Conservation (phyloP, 1,140 invertebrate genomes). For the Steinernema feltiae region DNA sequence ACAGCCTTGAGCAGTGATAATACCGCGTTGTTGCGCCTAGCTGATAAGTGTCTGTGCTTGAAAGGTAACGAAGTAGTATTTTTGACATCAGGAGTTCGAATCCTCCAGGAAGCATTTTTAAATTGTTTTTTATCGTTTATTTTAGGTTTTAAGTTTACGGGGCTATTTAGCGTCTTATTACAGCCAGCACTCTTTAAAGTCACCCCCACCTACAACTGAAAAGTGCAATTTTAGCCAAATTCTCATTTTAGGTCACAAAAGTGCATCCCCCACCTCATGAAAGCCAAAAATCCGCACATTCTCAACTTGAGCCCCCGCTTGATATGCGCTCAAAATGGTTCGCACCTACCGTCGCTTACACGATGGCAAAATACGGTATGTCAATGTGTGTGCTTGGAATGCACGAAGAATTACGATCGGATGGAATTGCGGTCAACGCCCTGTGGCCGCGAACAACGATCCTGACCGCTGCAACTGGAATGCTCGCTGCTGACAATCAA, state of each 20-base stretch:
- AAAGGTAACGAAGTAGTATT: no score
- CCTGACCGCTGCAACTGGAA: conserved; percentile 89
- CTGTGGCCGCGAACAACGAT: conserved; percentile 83
- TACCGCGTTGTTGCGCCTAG: no score
- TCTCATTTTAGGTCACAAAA: conserved; percentile 71
- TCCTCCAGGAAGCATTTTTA: no score
- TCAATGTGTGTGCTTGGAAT: conserved; percentile 93
- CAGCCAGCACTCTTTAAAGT: no score
- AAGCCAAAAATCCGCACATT: conserved; percentile 86
- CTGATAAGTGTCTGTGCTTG: no score
- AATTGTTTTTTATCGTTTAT: no score
- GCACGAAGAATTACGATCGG: conserved; percentile 78
- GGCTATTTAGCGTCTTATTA: no score
- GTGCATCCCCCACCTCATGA: conserved; percentile 81
- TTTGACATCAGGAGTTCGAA: no score
- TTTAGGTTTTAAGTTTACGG: no score
- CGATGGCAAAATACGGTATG: conserved; percentile 94
- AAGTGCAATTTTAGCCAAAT: no score
- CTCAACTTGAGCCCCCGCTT: conserved; percentile 90
- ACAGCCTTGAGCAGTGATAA: no score
- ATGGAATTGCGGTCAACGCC: conserved; percentile 86
- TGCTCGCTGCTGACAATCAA: conserved; percentile 73
- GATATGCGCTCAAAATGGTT: conserved; percentile 87
- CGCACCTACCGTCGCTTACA: conserved; percentile 84
- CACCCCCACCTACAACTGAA: no score